Conservation (phyloP, 2,797 vertebrate genomes). For the Parambassis ranga region DNA sequence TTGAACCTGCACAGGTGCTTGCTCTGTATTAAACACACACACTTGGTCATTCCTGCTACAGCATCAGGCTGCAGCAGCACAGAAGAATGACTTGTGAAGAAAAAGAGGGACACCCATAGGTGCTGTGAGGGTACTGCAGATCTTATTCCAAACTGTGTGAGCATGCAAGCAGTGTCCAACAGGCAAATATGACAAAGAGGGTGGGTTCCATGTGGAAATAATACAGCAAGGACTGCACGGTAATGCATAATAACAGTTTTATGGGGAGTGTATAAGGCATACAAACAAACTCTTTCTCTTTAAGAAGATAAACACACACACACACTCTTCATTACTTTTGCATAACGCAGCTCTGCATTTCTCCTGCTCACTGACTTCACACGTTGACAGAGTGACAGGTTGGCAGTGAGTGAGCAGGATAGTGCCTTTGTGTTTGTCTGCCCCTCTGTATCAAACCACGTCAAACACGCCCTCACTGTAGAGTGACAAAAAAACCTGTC, state of each 20-base stretch:
- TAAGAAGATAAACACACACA: no score
- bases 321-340: not conserved
- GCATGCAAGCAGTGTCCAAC: conserved; percentile 8
- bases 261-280: no score
- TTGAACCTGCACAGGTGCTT: conserved; percentile 20
- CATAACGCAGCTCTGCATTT: not conserved
- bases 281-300: no score
- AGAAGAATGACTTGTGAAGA: conserved; percentile 67
- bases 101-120: conserved; percentile 86
- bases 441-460: conserved; percentile 60
- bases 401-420: conserved; percentile 52
- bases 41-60: conserved; percentile 36
- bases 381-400: conserved; percentile 71
- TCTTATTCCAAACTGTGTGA: not conserved
- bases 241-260: no score
- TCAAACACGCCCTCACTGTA: conserved; percentile 64
- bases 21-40: not conserved
- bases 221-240: no score
- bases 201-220: not conserved
- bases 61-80: conserved; percentile 5
- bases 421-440: conserved; percentile 66
- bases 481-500: conserved; percentile 70
- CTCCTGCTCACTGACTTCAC: conserved; percentile 16
- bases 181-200: conserved; percentile 8
- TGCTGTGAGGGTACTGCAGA: conserved; percentile 66